A percentile compares a stretch with the other conserved stretches of the same genome.
Evolutionary conservation across 2,797 vertebrate species (phyloP).

Genomic region (Cuniculus paca): DNA sequence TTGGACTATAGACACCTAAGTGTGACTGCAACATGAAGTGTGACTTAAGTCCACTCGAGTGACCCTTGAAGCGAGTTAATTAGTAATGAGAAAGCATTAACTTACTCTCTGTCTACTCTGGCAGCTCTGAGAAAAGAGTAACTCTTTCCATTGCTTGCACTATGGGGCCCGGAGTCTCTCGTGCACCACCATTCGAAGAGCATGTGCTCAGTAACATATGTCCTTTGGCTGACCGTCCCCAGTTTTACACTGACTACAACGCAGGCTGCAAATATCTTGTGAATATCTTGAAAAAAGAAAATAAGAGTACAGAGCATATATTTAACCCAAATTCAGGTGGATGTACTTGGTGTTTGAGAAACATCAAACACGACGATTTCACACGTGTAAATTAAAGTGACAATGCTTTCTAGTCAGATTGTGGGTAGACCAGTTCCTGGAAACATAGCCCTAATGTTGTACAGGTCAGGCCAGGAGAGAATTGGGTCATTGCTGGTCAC

Average conservation of each 20-base stretch:
- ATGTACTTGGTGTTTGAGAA: background rate
- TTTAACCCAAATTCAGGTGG: background rate
- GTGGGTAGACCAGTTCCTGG: fast-evolving
- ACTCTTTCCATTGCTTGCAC: background rate
- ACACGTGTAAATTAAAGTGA: background rate
- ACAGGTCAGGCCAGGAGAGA: fast-evolving
- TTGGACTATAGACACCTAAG: fast-evolving
- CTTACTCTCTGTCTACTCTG: background rate
- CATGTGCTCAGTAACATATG: background rate
- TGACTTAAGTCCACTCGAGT: background rate
- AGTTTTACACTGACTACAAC: background rate
- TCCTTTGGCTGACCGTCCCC: too few relatives aligned
- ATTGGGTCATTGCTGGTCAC: background rate
- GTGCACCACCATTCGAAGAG: fast-evolving
- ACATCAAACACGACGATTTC: background rate
- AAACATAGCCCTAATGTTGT: background rate
- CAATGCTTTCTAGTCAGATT: background rate
- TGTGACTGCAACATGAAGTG: fast-evolving
- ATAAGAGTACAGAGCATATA: background rate
- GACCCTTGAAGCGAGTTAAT: background rate
- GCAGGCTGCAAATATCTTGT: background rate
- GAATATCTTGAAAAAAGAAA: background rate
- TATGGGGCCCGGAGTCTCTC: fast-evolving
- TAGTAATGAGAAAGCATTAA: background rate
- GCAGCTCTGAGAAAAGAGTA: background rate